A percentile compares a stretch with the other conserved stretches of the same genome.
Conservation (phyloP, 2,113 vertebrate species). For the Rostratula benghalensis region DNA sequence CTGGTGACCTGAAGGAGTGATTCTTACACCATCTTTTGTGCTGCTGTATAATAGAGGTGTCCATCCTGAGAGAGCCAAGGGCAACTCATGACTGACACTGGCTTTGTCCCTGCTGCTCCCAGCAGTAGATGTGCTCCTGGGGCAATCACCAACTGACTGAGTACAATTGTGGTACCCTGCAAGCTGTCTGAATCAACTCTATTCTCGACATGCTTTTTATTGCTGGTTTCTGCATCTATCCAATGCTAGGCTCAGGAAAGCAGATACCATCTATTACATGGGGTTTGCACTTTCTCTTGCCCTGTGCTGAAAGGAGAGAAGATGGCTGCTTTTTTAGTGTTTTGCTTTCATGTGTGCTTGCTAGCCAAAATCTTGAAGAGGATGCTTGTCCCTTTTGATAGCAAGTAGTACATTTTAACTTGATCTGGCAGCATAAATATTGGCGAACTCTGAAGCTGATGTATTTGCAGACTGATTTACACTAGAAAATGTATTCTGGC, state of each 20-base stretch:
- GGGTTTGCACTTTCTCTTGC: neutral
- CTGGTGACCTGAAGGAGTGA: neutral
- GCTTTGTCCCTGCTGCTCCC: neutral
- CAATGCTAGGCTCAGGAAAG: neutral
- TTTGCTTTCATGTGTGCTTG: neutral
- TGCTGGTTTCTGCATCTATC: neutral
- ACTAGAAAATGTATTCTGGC: neutral
- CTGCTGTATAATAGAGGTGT: neutral
- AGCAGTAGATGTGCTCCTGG: neutral
- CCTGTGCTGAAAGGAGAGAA: neutral
- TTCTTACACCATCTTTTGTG: neutral
- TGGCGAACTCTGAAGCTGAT: neutral
- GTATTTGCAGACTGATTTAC: neutral
- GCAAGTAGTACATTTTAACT: neutral
- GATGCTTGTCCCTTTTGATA: neutral
- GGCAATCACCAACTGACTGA: neutral
- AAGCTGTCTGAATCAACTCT: neutral
- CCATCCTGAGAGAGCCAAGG: neutral
- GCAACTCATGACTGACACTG: neutral
- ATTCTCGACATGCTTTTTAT: neutral
- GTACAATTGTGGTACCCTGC: neutral
- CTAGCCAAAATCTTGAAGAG: neutral
- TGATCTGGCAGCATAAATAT: neutral
- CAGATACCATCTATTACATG: neutral
- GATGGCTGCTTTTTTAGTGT: neutral